Conservation (phyloP, 2,888 invertebrate genomes). For the Hypselothyrea guttata region DNA sequence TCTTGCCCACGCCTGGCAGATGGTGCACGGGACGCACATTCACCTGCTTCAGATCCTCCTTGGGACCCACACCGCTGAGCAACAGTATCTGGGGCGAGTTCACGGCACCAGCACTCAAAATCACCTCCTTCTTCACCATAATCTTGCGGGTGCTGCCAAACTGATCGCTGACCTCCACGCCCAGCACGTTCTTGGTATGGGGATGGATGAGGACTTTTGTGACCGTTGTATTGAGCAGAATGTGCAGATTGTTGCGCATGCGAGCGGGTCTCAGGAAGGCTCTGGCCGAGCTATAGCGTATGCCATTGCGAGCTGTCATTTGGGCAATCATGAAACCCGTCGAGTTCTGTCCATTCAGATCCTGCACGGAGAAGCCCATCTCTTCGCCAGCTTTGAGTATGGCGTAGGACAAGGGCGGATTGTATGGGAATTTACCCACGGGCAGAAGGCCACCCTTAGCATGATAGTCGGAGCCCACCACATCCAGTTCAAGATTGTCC, state of each 20-base stretch:
- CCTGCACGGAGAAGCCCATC: constrained; percentile 88
- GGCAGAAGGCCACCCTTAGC: constrained; percentile 90
- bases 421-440: constrained; percentile 92
- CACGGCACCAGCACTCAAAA: constrained; percentile 91
- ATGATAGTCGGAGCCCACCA: constrained; percentile 90
- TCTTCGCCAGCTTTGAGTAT: constrained; percentile 90
- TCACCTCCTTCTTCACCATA: constrained; percentile 91
- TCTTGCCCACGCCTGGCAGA: constrained; percentile 91
- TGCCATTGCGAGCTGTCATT: constrained; percentile 93
- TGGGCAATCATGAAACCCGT: constrained; percentile 94
- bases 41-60: constrained; percentile 86
- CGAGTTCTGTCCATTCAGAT: constrained; percentile 90
- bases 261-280: constrained; percentile 92
- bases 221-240: constrained; percentile 92
- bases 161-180: constrained; percentile 86
- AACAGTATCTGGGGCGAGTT: constrained; percentile 96
- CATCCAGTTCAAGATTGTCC: constrained; percentile 87
- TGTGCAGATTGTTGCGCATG: constrained; percentile 89
- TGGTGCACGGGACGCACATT: constrained; percentile 87
- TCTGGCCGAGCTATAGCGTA: constrained; percentile 90
- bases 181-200: constrained; percentile 88
- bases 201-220: constrained; percentile 89
- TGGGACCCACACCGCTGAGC: constrained; percentile 93
- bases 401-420: constrained; percentile 90
- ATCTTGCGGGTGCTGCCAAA: constrained; percentile 84